Conservation (phyloP, 2,888 invertebrate genomes). For the Amphiduros pacificus region DNA sequence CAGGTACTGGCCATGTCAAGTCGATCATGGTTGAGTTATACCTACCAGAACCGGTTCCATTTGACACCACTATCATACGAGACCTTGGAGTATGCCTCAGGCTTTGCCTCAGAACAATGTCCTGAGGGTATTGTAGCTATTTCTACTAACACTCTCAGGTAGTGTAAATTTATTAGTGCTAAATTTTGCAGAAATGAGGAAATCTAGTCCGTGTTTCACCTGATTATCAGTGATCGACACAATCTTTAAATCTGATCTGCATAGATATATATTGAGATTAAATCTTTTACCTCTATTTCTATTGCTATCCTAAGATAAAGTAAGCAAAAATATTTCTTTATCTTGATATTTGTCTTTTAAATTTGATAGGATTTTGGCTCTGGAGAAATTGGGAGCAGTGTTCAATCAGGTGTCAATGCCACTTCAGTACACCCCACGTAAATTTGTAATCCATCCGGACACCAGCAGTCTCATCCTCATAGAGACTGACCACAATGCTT, state of each 20-base stretch:
- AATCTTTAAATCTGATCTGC: too few relatives aligned
- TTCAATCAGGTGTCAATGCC: constrained; percentile 92
- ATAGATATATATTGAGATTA: too few relatives aligned
- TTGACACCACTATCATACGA: constrained; percentile 95
- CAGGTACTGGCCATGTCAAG: constrained; percentile 92
- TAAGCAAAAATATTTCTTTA: background rate
- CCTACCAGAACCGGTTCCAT: constrained; percentile 89
- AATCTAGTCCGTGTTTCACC: constrained; percentile 17
- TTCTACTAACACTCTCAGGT: constrained; percentile 90
- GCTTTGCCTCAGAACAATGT: constrained; percentile 93
- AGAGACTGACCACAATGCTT: constrained; percentile 98
- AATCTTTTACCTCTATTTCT: too few relatives aligned
- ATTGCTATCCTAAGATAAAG: too few relatives aligned
- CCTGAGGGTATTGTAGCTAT: constrained; percentile 99
- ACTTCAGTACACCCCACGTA: constrained; percentile 92
- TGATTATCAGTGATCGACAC: constrained; percentile 2
- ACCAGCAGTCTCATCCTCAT: constrained; percentile 86
- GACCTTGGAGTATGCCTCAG: constrained; percentile 94
- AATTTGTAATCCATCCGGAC: constrained; percentile 90
- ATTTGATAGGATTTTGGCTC: constrained; percentile 76
- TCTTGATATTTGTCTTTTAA: background rate
- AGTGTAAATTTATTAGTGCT: constrained; percentile 9
- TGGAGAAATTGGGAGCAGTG: constrained; percentile 97
- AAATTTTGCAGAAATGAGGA: too few relatives aligned
- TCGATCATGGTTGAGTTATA: constrained; percentile 96